Conservation (phyloP, 2,888 invertebrate species). For the Eupelmus urozonus region DNA sequence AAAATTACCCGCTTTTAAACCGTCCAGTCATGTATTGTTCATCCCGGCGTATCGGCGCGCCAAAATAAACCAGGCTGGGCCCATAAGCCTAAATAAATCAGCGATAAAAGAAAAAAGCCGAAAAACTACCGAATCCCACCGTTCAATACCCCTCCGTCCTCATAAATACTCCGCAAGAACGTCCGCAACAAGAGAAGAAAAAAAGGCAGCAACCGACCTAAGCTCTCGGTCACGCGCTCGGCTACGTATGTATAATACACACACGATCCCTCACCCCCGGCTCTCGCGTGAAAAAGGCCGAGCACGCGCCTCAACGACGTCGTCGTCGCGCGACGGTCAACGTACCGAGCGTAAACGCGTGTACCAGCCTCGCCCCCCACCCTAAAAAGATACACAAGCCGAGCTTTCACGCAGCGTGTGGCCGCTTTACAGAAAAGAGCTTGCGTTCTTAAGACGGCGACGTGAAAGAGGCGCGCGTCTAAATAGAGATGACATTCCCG, state of each 20-base stretch:
- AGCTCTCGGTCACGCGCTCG: too few relatives aligned
- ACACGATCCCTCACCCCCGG: neutral
- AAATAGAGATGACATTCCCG: conserved; percentile 39
- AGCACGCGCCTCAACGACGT: conserved; percentile 21
- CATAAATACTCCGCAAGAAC: neutral
- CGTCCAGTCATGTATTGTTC: too few relatives aligned
- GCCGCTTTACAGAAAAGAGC: neutral
- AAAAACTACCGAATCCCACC: neutral
- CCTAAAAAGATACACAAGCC: neutral
- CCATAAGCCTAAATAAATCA: too few relatives aligned
- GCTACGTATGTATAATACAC: conserved; percentile 17
- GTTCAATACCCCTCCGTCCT: neutral
- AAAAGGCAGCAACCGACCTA: too few relatives aligned
- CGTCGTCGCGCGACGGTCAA: neutral
- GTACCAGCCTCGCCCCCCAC: neutral
- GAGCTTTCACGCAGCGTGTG: too few relatives aligned
- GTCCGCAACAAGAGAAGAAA: neutral
- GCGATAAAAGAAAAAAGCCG: neutral
- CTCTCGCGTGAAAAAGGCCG: conserved; percentile 20
- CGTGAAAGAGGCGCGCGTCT: neutral
- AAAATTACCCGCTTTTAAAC: too few relatives aligned
- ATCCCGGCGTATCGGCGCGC: too few relatives aligned
- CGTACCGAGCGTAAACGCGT: neutral
- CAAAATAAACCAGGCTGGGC: too few relatives aligned
- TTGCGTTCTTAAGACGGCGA: too few relatives aligned